Percentiles rank a stretch among this genome's conserved stretches.
Evolutionary conservation across 2,797 vertebrate genomes (phyloP).

Genomic region (Arrhamphus sclerolepis): DNA sequence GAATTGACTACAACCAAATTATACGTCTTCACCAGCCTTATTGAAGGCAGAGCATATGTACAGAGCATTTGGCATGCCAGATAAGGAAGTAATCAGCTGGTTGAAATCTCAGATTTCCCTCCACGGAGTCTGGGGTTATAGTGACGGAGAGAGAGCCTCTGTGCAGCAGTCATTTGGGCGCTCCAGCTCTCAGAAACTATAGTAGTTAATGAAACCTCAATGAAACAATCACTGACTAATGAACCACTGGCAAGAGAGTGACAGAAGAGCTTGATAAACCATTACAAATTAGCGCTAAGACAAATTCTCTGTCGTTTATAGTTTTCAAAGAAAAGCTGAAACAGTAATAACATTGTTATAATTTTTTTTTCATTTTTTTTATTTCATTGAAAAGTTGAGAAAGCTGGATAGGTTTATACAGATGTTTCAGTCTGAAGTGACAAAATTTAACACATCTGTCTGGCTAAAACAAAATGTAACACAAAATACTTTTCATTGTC

Average conservation of each 20-base stretch:
- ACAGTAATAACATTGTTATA: no score
- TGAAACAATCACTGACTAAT: conserved; percentile 72
- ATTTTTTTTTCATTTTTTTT: no score
- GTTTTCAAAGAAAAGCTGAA: conserved; percentile 13
- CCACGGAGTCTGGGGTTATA: conserved; percentile 60
- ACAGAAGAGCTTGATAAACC: conserved; percentile 47
- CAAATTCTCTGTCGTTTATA: conserved; percentile 26
- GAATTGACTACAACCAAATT: conserved; percentile 67
- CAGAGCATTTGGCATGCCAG: conserved; percentile 57
- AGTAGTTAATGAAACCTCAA: conserved; percentile 78
- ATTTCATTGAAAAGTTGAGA: no score
- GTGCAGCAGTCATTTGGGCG: conserved; percentile 42
- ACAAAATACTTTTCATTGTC: no score
- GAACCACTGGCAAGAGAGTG: conserved; percentile 51
- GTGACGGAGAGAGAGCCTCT: conserved; percentile 39
- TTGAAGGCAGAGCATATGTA: conserved; percentile 54
- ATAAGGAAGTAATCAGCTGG: conserved; percentile 65
- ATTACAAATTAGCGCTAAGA: conserved; percentile 9
- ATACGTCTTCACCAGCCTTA: conserved; percentile 58
- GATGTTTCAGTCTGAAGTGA: conserved; percentile 4
- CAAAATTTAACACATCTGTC: conserved; percentile 5
- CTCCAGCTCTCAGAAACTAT: conserved; percentile 56
- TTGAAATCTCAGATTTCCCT: conserved; percentile 63
- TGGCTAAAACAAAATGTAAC: conserved; percentile 18
- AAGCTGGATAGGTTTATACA: neutral